Percentiles rank a stretch among this genome's conserved stretches.
Conservation (phyloP, 2,797 vertebrate genomes). For the Natrix natrix region DNA sequence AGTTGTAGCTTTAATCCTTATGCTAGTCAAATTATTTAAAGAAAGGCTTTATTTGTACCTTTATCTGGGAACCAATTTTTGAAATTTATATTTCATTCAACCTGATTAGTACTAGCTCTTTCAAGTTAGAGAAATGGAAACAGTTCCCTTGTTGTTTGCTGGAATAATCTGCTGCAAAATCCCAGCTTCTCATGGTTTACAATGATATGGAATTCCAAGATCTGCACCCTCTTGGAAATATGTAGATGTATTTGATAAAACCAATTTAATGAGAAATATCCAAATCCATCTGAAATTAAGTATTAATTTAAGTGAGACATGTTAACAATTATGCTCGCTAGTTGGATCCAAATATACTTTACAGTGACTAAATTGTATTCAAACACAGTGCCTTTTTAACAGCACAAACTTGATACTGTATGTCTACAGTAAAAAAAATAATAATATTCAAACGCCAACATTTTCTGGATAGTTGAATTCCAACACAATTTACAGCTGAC, state of each 20-base stretch:
- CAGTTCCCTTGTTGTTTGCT: neutral
- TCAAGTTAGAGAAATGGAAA: neutral
- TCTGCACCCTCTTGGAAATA: neutral
- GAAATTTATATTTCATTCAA: neutral
- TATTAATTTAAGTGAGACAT: constrained; percentile 10
- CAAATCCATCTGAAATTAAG: neutral
- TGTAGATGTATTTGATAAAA: neutral
- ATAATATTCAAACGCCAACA: neutral
- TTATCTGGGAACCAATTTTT: neutral
- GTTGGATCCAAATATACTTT: constrained; percentile 1
- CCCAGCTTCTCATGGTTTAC: neutral
- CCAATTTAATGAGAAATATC: neutral
- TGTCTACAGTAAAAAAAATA: neutral
- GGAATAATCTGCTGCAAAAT: neutral
- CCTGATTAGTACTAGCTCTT: neutral
- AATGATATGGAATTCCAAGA: neutral
- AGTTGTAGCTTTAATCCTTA: neutral
- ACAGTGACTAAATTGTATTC: neutral
- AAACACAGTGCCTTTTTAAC: neutral
- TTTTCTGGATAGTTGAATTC: constrained; percentile 22
- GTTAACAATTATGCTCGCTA: neutral
- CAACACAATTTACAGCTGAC: constrained; percentile 31
- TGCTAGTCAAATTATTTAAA: neutral
- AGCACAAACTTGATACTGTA: neutral
- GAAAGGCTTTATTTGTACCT: constrained; percentile 1